Percentiles rank a stretch among this genome's conserved stretches.
Evolutionary conservation across 2,113 vertebrate species (phyloP).

Genomic region (Hassar affinis): DNA sequence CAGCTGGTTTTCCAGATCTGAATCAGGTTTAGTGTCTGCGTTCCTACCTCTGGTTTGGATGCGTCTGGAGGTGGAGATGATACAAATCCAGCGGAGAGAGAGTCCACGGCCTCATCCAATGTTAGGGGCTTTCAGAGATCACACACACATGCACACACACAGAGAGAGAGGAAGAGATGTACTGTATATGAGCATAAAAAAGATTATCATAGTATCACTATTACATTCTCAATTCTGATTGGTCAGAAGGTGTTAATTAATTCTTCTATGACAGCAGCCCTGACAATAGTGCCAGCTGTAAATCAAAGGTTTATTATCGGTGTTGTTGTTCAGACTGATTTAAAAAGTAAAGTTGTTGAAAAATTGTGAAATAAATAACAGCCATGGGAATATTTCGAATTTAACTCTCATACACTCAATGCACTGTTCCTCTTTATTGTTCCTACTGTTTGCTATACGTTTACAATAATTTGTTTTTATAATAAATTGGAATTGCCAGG

Average conservation of each 20-base stretch:
- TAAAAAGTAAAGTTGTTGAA: no score
- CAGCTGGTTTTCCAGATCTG: neutral
- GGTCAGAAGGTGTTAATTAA: neutral
- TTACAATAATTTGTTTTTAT: neutral
- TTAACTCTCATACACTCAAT: no score
- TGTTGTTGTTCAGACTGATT: no score
- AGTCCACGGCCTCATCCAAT: slow-evolving; percentile 67
- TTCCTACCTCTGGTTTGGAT: slow-evolving; percentile 59
- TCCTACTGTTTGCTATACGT: neutral
- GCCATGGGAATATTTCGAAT: no score
- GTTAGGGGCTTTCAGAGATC: slow-evolving; percentile 65
- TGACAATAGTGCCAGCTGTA: neutral
- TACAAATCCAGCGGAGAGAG: slow-evolving; percentile 66
- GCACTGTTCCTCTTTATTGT: neutral
- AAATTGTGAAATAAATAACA: no score
- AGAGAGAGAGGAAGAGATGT: neutral
- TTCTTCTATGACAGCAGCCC: neutral
- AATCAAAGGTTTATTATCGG: neutral
- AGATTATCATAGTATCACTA: neutral
- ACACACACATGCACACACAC: slow-evolving; percentile 5
- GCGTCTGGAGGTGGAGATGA: slow-evolving; percentile 48
- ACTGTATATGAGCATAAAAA: neutral
- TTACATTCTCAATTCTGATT: neutral
- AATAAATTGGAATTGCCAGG: no score
- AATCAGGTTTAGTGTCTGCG: neutral